Evolutionary conservation across 2,888 invertebrate genomes (phyloP).

Genomic region (Venusia cambrica): DNA sequence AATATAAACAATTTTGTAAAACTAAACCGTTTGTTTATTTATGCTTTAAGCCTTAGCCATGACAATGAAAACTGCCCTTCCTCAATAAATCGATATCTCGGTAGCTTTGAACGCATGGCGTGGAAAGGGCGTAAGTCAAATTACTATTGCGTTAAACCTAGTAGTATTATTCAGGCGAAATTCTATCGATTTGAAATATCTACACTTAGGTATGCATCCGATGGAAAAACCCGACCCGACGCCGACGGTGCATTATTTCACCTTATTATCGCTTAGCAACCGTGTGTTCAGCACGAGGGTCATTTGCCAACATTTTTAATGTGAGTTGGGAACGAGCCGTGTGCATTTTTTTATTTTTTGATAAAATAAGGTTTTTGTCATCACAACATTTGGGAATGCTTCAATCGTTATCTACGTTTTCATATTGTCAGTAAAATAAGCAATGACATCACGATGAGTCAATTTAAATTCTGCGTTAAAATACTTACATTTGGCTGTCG

Average conservation of each 20-base stretch:
- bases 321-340: conserved; percentile 11
- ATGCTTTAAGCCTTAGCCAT: conserved; percentile 7
- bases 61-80: conserved; percentile 16
- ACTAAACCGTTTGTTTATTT: too few relatives aligned
- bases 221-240: conserved; percentile 4
- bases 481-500: conserved; percentile 8
- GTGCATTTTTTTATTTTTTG: conserved; percentile 2
- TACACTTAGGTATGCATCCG: too few relatives aligned
- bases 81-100: conserved; percentile 12
- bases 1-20: too few relatives aligned
- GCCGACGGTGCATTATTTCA: conserved; percentile 17
- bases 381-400: too few relatives aligned
- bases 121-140: background rate
- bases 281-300: conserved; percentile 4
- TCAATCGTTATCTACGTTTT: too few relatives aligned
- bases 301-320: conserved; percentile 8
- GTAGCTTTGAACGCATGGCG: conserved; percentile 1
- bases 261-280: conserved; percentile 10
- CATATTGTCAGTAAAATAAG: too few relatives aligned
- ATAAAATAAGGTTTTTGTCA: background rate
- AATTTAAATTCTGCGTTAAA: conserved; percentile 9
- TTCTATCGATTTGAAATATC: too few relatives aligned
- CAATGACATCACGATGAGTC: conserved; percentile 16
- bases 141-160: too few relatives aligned
- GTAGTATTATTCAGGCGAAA: too few relatives aligned